phyloP scores from a whole-genome alignment of 2,797 vertebrate species.

The Dryobates pubescens region DNA sequence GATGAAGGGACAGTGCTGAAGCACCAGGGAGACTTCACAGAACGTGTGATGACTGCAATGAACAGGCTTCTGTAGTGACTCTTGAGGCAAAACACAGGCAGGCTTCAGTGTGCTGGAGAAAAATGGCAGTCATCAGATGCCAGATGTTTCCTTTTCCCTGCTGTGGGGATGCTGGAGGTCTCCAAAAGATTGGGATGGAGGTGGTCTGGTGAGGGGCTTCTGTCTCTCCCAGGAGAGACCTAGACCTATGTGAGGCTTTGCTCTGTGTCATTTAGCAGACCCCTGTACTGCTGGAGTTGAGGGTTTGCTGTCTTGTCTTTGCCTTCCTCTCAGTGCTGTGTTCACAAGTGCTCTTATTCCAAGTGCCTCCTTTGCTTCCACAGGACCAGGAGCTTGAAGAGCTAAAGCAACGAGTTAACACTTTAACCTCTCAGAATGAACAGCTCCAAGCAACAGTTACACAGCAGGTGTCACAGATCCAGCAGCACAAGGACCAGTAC shows the following conservation, averaged over 20 bases:
- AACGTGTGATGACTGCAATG: neutral
- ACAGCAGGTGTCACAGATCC: slow-evolving; percentile 93
- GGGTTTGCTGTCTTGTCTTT: neutral
- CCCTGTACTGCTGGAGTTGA: neutral
- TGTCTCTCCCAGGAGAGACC: neutral
- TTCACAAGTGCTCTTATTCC: neutral
- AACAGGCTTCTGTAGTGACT: no score
- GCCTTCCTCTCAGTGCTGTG: neutral
- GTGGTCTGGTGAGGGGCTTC: neutral
- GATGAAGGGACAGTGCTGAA: no score
- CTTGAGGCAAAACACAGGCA: neutral
- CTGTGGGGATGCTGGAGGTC: neutral
- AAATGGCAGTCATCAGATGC: neutral
- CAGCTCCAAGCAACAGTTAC: slow-evolving; percentile 87
- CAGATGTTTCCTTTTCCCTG: fast-evolving
- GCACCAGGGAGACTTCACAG: neutral
- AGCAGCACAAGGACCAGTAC: slow-evolving; percentile 98
- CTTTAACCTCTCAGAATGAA: slow-evolving; percentile 86
- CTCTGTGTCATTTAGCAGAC: fast-evolving
- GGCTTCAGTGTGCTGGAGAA: neutral
- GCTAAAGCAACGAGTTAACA: slow-evolving; percentile 86
- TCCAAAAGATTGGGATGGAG: neutral
- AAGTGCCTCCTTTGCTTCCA: neutral
- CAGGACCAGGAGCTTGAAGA: slow-evolving; percentile 95
- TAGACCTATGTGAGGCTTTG: neutral